Percentiles rank a stretch among this genome's conserved stretches.
Evolutionary conservation across 2,888 invertebrate species (phyloP).

Genomic region (Heliothis peltigera): DNA sequence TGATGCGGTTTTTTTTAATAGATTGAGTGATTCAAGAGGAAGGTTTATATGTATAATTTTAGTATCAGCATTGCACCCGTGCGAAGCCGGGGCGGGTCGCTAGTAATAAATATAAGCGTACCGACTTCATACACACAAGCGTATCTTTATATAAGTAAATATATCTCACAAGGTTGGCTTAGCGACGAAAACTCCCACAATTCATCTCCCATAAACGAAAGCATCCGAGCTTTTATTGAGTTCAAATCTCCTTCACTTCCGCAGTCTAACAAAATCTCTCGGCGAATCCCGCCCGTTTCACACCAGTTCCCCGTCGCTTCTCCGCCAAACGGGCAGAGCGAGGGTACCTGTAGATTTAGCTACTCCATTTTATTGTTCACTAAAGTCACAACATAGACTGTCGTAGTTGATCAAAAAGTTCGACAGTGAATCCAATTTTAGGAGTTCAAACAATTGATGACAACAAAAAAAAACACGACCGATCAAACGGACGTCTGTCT

Average conservation of each 20-base stretch:
- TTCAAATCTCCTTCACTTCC: constrained; percentile 38
- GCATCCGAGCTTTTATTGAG: constrained; percentile 31
- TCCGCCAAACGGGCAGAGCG: constrained; percentile 4
- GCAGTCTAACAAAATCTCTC: constrained; percentile 39
- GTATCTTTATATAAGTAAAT: not conserved
- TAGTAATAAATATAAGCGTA: not conserved
- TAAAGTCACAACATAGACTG: constrained; percentile 5
- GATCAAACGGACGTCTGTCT: not conserved
- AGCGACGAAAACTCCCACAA: constrained; percentile 23
- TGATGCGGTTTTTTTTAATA: too few relatives aligned
- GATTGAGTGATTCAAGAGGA: too few relatives aligned
- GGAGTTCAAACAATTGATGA: not conserved
- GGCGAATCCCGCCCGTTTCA: not conserved
- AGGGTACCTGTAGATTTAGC: constrained; percentile 6
- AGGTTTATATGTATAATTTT: too few relatives aligned
- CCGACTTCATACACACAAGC: not conserved
- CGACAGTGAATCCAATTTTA: constrained; percentile 5
- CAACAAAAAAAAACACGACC: not conserved
- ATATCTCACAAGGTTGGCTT: constrained; percentile 8
- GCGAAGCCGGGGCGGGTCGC: too few relatives aligned
- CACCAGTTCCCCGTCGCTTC: constrained; percentile 11
- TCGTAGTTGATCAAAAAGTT: constrained; percentile 25
- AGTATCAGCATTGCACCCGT: too few relatives aligned
- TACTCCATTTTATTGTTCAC: constrained; percentile 22
- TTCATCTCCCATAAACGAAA: constrained; percentile 24